Base-by-base conservation (phyloP, 2,888 invertebrate genomes). In the Tethea ocularis region DNA sequence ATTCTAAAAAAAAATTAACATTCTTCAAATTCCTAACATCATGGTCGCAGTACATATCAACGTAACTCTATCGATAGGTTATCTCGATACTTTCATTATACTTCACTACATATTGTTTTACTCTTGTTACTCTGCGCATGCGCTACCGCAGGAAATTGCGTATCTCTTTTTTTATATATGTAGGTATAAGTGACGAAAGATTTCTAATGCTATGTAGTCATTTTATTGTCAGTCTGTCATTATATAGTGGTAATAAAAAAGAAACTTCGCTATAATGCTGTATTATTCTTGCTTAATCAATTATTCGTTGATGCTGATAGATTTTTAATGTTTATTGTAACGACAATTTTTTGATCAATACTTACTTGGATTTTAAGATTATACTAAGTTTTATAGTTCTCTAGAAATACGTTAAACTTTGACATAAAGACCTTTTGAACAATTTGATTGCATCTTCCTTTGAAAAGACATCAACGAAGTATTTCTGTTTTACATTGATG, bases 61-160 rank as follows among this genome's bases (percentile, higher is more conserved):
- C 33, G 20, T 22, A 26, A 11, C 33, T 52, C 24, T 29, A 58
- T 33, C 52, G 22, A 51, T 26, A 24, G 38, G 29, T 56, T 56
- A 57, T 60, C 57, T 62, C 58, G 58, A 41, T 52, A 60, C 60
- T 60, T 58, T 53, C 52, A 51, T 56, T 57, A 56, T 20, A 22
- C 33, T 13, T 33, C 33, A 20, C 33, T 54, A 54, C 46, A 46
- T 29, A 11, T 64, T 69, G 53, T 58, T 56, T 53, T 56, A 51
- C 53, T 24, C 57, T 33, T 56, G 20, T 64, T 51, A 62, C 61
- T 63, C 66, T 62, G 65, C 62, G 66, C 63, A 64, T 65, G 66
- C 56, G 59, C 70, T 64, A 65, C 71, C 58, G 66, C 74, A 76
- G 76, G 78, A 76, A 75, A 77, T 77, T 74, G 58, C 64, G 57